These are phyloP conservation scores for Lamellibrachia satsuma DNA, from an alignment of 2,888 invertebrate species.

Conservation along the genomic window DNA sequence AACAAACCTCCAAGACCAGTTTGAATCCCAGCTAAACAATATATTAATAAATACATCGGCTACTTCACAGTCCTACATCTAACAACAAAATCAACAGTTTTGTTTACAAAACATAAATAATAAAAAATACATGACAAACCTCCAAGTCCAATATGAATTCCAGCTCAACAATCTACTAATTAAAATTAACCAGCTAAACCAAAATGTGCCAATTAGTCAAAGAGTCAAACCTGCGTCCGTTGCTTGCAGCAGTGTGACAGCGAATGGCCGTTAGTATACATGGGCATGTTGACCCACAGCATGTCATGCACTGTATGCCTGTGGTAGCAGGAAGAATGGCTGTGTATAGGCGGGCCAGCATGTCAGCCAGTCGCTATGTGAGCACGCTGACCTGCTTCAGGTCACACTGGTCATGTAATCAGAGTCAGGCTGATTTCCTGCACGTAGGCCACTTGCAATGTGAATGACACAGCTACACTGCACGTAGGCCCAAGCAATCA, in stretches of 20 bases:
- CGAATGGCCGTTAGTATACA: neutral
- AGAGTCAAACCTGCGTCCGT: neutral
- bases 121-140: neutral
- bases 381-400: neutral
- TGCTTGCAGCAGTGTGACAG: neutral
- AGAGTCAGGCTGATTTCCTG: neutral
- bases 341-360: neutral
- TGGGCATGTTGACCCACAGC: neutral
- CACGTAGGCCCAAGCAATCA: neutral
- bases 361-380: neutral
- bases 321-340: neutral
- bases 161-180: neutral
- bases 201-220: neutral
- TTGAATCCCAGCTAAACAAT: neutral
- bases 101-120: neutral
- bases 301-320: neutral
- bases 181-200: neutral
- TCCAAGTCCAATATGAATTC: neutral
- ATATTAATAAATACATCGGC: neutral
- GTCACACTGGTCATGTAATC: neutral
- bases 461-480: neutral
- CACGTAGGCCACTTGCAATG: conserved; percentile 3
- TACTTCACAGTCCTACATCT: neutral
- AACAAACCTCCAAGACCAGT: neutral
- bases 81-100: neutral